Evolutionary conservation across 1,140 invertebrate species (phyloP).

Genomic region (Nylanderia fulva): DNA sequence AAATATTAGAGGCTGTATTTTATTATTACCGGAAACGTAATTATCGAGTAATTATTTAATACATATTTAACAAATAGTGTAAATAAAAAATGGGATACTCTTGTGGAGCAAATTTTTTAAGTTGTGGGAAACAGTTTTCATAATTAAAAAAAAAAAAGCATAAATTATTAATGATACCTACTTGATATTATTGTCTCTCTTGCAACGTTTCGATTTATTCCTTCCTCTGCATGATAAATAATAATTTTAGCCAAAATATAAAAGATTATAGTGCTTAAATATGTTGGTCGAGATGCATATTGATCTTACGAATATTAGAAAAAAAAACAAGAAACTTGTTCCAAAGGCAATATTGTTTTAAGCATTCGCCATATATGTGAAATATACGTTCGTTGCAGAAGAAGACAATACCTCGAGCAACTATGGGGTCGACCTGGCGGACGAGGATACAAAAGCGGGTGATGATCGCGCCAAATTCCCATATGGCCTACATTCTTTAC

Average conservation of each 20-base stretch:
- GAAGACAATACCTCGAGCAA: slow-evolving; percentile 81
- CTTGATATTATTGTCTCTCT: neutral
- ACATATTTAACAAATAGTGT: neutral
- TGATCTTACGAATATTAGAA: neutral
- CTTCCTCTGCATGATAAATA: neutral
- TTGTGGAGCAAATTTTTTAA: neutral
- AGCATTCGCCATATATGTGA: neutral
- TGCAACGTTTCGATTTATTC: neutral
- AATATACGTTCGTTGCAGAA: slow-evolving; percentile 75
- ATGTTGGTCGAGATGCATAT: neutral
- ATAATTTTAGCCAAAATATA: neutral
- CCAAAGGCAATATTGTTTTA: neutral
- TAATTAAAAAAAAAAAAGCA: neutral
- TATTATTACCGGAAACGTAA: neutral
- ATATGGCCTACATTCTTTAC: slow-evolving; percentile 76
- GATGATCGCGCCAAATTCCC: slow-evolving; percentile 67
- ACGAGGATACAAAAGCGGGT: slow-evolving; percentile 75
- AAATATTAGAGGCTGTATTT: neutral
- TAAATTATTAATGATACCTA: neutral
- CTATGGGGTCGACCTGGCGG: slow-evolving; percentile 82
- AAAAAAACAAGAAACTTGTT: neutral
- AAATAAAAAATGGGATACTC: neutral
- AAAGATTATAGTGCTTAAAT: neutral
- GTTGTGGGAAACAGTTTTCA: neutral
- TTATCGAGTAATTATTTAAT: neutral